Evolutionary conservation across 2,113 vertebrate species (phyloP), one percentile per base, ranked within the genome.

Genomic region (Pangasianodon gigas): DNA sequence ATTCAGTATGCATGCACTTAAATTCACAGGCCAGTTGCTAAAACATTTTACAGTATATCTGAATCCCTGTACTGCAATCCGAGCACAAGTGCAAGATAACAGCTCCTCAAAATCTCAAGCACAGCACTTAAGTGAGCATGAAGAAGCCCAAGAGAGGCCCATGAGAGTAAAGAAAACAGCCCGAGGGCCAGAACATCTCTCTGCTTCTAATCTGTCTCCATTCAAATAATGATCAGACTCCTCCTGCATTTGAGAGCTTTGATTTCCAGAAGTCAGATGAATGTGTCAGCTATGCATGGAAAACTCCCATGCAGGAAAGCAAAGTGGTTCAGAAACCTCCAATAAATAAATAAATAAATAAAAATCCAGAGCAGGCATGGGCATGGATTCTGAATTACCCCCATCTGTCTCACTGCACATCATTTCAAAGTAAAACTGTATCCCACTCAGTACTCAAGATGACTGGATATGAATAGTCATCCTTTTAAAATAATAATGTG

Each of bases 111-210:
- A 67, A 79, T 65, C 58, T 79, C 71, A 56, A 85, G 44, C 54
- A 58, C 54, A 44, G 52, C 83, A 79, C n/a, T 60, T 75, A 85
- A 84, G 82, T 75, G 71, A 86, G 88, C 46, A 79, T 80, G 74
- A 29, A 79, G 51, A 85, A 79, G 71, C 88, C 88, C 82, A 74
- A 56, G 60, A 51, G 87, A 88, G 60, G 37, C 56, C 11, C 6
- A 44, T 29, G 56, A n/a, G 54, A 79, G 54, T 85, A 62, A 89
- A 37, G 71, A 80, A 89, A 89, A 79, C 54, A 89, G 88, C 88
- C 71, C 1, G 71, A 62, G 48, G 88, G 44, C 71, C 83, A 24
- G 58, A 80, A 80, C 37, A 13, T 85, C 58, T 74, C 6, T 75
- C 52, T 89, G 51, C 51, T 75, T 67, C 41, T 48, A 81, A 77